Evolutionary conservation across 2,113 vertebrate genomes (phyloP).

Genomic region (Leptodactylus fuscus): DNA sequence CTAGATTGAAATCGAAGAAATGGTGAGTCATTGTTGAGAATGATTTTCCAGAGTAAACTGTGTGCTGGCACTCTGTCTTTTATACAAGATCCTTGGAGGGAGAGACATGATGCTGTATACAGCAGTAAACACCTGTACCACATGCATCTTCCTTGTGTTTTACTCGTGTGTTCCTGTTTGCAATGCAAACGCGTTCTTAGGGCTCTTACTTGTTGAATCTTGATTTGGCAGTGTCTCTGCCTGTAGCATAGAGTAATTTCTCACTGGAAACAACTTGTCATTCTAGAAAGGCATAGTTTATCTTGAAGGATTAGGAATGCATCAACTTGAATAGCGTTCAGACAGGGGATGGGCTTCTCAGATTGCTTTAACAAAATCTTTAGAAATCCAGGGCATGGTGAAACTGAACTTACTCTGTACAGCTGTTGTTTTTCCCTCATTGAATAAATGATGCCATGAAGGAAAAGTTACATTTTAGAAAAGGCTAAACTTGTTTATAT

Average conservation of each 20-base stretch:
- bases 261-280: slow-evolving; percentile 65
- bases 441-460: background rate
- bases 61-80: slow-evolving; percentile 24
- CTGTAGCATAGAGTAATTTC: slow-evolving; percentile 59
- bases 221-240: slow-evolving; percentile 51
- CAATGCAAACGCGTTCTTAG: background rate
- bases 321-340: slow-evolving; percentile 62
- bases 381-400: slow-evolving; percentile 7
- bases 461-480: background rate
- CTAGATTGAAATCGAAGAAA: slow-evolving; percentile 97
- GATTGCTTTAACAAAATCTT: slow-evolving; percentile 62
- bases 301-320: slow-evolving; percentile 64
- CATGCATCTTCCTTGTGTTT: background rate
- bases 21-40: slow-evolving; percentile 81
- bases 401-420: background rate
- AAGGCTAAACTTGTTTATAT: background rate
- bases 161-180: slow-evolving; percentile 10
- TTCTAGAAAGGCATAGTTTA: slow-evolving; percentile 64
- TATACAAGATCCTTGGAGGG: background rate
- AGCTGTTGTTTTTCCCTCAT: slow-evolving; percentile 23
- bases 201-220: slow-evolving; percentile 38
- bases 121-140: background rate
- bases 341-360: slow-evolving; percentile 62
- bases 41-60: slow-evolving; percentile 27
- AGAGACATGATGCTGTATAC: background rate